Percentiles rank a stretch among this genome's conserved stretches.
Conservation (phyloP, 2,113 vertebrate genomes). For the Centropus bengalensis region DNA sequence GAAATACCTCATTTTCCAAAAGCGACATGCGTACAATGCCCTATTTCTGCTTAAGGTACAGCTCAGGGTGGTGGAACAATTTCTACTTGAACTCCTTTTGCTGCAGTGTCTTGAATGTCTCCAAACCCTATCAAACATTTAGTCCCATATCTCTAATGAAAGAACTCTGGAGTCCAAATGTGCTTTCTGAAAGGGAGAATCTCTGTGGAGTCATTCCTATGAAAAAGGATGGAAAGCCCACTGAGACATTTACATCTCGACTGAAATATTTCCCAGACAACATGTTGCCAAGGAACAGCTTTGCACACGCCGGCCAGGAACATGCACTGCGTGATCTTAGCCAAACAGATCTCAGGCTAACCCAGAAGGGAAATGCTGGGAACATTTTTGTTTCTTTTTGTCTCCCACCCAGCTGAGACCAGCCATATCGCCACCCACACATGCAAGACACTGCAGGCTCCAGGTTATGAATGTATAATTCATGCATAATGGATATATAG, state of each 20-base stretch:
- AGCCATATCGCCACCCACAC: not conserved
- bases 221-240: not conserved
- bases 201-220: not conserved
- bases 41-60: not conserved
- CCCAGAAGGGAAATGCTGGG: rapidly evolving
- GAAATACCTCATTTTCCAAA: not conserved
- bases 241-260: not conserved
- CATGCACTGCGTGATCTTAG: not conserved
- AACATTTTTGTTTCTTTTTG: not conserved
- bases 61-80: not conserved
- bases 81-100: not conserved
- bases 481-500: not conserved
- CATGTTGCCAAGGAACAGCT: not conserved
- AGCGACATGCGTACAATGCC: not conserved
- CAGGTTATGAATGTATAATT: not conserved
- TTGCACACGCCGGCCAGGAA: rapidly evolving
- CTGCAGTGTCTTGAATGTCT: not conserved
- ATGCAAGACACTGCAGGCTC: not conserved
- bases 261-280: not conserved
- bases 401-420: not conserved
- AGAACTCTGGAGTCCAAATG: not conserved
- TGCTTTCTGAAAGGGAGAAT: not conserved
- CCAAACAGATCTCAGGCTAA: not conserved
- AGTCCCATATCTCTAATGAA: not conserved
- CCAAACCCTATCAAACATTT: not conserved